Evolutionary conservation across 2,888 invertebrate species (phyloP).

Genomic region (Exephanes ischioxanthus): DNA sequence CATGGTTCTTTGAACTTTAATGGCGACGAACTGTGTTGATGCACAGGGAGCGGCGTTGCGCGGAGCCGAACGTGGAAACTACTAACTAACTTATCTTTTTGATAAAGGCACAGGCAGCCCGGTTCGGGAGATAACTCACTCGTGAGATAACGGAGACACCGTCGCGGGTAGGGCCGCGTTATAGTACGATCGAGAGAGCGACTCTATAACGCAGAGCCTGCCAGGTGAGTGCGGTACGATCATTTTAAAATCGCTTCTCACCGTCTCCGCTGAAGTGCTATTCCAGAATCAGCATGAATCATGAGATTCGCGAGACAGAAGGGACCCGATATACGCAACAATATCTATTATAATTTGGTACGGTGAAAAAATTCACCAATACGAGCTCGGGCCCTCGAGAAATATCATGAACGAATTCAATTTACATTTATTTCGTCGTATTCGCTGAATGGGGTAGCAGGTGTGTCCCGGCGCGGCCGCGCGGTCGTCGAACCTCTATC

Average conservation of each 20-base stretch:
- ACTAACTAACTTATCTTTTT: conserved; percentile 81
- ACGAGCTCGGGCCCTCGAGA: not conserved
- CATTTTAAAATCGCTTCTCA: conserved; percentile 14
- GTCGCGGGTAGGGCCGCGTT: conserved; percentile 50
- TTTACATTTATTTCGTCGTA: conserved; percentile 57
- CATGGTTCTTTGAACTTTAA: conserved; percentile 28
- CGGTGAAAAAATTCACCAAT: conserved; percentile 27
- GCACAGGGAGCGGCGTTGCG: conserved; percentile 52
- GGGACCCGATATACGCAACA: not conserved
- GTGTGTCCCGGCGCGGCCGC: conserved; percentile 7
- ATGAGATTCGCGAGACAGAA: conserved; percentile 1
- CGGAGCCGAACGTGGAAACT: conserved; percentile 71
- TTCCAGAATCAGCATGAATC: not conserved
- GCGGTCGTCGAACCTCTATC: conserved; percentile 37
- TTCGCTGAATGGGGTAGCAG: conserved; percentile 39
- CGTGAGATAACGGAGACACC: conserved; percentile 58
- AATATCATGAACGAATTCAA: conserved; percentile 45
- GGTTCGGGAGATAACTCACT: conserved; percentile 58
- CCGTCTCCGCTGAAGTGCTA: not conserved
- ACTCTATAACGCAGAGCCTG: not conserved
- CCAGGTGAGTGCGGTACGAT: not conserved
- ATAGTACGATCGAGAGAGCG: conserved; percentile 32
- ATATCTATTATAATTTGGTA: conserved; percentile 30
- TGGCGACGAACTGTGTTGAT: conserved; percentile 2
- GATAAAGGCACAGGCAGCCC: conserved; percentile 74